Percentiles rank a stretch among this genome's conserved stretches.
phyloP scores from a whole-genome alignment of 2,888 invertebrate genomes.

The Cacoxenus indagator region DNA sequence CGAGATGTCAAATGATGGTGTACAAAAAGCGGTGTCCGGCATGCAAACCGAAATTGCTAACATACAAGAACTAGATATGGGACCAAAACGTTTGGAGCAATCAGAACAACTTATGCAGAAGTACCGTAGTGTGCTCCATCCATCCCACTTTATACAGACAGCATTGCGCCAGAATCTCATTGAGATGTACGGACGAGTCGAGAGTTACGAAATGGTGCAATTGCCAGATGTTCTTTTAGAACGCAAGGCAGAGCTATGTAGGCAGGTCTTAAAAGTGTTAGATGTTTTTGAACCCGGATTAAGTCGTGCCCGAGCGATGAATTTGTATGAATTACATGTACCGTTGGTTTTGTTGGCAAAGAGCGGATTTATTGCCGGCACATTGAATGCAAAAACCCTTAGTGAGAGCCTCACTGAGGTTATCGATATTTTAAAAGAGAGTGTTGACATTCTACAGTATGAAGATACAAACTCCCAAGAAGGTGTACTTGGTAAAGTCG shows the following conservation, averaged over 20 bases:
- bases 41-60: slow-evolving; percentile 79
- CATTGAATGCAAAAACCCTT: slow-evolving; percentile 75
- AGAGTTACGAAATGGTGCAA: slow-evolving; percentile 80
- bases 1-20: slow-evolving; percentile 75
- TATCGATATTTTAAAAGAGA: slow-evolving; percentile 75
- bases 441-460: slow-evolving; percentile 76
- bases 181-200: slow-evolving; percentile 84
- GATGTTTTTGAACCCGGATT: slow-evolving; percentile 84
- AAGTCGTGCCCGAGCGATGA: slow-evolving; percentile 82
- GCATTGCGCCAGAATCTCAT: slow-evolving; percentile 79
- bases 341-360: slow-evolving; percentile 81
- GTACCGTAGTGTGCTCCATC: slow-evolving; percentile 81
- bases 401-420: slow-evolving; percentile 78
- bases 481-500: slow-evolving; percentile 61
- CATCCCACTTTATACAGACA: slow-evolving; percentile 80
- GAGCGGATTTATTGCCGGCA: slow-evolving; percentile 75
- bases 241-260: slow-evolving; percentile 82
- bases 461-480: slow-evolving; percentile 74
- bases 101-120: slow-evolving; percentile 76
- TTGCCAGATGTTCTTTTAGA: slow-evolving; percentile 81
- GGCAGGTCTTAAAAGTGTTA: slow-evolving; percentile 77
- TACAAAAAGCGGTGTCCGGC: slow-evolving; percentile 75
- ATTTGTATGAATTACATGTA: slow-evolving; percentile 85
- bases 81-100: slow-evolving; percentile 75
- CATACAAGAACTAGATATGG: slow-evolving; percentile 75